These are phyloP conservation scores for Idaea biselata DNA, from an alignment of 2,888 invertebrate species.

Conservation along the genomic window DNA sequence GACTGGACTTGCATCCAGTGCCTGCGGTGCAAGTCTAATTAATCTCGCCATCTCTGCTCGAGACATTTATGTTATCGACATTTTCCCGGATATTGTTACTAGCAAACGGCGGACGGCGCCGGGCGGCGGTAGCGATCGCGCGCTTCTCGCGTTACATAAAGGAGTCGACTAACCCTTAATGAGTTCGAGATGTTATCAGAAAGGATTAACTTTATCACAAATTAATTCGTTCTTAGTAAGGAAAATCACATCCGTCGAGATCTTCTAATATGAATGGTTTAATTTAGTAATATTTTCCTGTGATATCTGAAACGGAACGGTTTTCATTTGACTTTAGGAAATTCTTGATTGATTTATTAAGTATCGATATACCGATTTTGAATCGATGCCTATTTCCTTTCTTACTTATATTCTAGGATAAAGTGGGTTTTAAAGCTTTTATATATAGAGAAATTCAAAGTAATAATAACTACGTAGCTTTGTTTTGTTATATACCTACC, in stretches of 20 bases:
- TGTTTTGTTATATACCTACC: too few species aligned
- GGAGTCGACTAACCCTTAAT: background rate
- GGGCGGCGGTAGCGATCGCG: too few species aligned
- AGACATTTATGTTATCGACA: too few species aligned
- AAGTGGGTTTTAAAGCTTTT: background rate
- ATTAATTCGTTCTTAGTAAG: background rate
- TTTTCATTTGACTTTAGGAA: background rate
- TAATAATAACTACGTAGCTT: background rate
- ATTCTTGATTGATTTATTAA: background rate
- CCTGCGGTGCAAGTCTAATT: too few species aligned
- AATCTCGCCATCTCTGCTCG: too few species aligned
- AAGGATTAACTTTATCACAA: background rate
- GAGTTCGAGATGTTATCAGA: background rate
- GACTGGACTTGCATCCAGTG: too few species aligned
- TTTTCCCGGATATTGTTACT: too few species aligned
- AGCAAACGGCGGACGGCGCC: too few species aligned
- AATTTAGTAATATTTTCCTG: background rate
- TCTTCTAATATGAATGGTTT: background rate
- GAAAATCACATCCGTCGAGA: background rate
- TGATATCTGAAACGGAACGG: background rate
- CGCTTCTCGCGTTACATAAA: background rate
- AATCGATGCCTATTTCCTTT: background rate
- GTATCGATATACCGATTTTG: too few species aligned
- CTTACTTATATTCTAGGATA: background rate
- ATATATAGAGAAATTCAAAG: background rate